These are phyloP conservation scores for Wasmannia auropunctata DNA, from an alignment of 1,140 invertebrate species.

Conservation along the genomic window DNA sequence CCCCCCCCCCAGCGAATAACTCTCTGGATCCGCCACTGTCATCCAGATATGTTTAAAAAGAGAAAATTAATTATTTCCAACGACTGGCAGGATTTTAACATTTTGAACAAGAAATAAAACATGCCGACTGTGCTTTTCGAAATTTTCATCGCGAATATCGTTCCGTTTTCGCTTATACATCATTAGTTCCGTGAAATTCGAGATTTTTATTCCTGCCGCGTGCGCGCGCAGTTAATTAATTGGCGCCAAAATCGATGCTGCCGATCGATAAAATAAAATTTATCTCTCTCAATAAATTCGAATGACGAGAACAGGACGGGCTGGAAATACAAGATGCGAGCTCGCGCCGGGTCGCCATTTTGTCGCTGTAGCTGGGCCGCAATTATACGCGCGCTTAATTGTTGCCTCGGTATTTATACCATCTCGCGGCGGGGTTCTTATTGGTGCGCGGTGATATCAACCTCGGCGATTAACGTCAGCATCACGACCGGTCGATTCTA, in stretches of 20 bases:
- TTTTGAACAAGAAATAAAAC: neutral
- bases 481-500: constrained; percentile 29
- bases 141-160: neutral
- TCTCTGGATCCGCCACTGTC: too few relatives aligned
- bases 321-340: neutral
- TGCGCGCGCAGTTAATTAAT: constrained; percentile 18
- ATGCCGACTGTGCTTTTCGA: neutral
- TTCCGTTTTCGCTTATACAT: neutral
- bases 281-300: constrained; percentile 3
- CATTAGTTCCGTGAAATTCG: neutral
- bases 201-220: neutral
- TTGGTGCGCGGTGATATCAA: constrained; percentile 22
- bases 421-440: neutral
- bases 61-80: neutral
- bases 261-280: neutral
- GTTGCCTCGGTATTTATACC: constrained; percentile 21
- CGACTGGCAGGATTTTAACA: neutral
- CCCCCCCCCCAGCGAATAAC: too few relatives aligned
- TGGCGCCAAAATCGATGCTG: neutral
- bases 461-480: constrained; percentile 5
- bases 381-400: constrained; percentile 46
- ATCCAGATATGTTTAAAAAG: too few relatives aligned
- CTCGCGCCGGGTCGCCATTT: constrained; percentile 1
- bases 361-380: constrained; percentile 1
- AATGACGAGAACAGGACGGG: neutral